Evolutionary conservation across 2,797 vertebrate species (phyloP).

Genomic region (Amazonetta brasiliensis): DNA sequence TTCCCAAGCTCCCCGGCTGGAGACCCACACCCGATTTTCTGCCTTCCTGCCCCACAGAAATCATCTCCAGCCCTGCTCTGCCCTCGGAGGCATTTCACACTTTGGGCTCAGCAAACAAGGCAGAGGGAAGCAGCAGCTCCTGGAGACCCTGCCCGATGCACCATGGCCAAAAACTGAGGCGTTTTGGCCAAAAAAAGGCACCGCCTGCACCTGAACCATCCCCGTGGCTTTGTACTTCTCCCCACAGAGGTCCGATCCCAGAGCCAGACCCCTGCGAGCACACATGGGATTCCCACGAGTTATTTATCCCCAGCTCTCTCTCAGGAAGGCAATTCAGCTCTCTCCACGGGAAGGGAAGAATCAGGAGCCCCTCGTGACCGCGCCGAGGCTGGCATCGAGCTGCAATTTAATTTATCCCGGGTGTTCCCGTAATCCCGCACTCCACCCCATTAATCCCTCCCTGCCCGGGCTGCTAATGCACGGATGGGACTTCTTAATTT

Average conservation of each 20-base stretch:
- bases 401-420: constrained; percentile 48
- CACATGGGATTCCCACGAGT: rapidly evolving
- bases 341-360: neutral
- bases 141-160: neutral
- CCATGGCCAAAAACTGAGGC: rapidly evolving
- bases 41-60: neutral
- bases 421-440: constrained; percentile 14
- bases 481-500: neutral
- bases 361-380: rapidly evolving
- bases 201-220: no score
- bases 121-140: rapidly evolving
- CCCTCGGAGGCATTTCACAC: neutral
- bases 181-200: neutral
- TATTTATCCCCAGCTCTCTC: neutral
- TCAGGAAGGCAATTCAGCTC: rapidly evolving
- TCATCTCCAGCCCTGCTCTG: constrained; percentile 7
- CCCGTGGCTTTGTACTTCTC: rapidly evolving
- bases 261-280: neutral
- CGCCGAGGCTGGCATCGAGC: neutral
- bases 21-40: constrained; percentile 52
- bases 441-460: constrained; percentile 29
- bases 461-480: neutral
- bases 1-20: neutral
- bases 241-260: neutral
- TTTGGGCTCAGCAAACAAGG: neutral